These are phyloP conservation scores for Vultur gryphus DNA, from an alignment of 2,797 vertebrate genomes.

Conservation along the genomic window DNA sequence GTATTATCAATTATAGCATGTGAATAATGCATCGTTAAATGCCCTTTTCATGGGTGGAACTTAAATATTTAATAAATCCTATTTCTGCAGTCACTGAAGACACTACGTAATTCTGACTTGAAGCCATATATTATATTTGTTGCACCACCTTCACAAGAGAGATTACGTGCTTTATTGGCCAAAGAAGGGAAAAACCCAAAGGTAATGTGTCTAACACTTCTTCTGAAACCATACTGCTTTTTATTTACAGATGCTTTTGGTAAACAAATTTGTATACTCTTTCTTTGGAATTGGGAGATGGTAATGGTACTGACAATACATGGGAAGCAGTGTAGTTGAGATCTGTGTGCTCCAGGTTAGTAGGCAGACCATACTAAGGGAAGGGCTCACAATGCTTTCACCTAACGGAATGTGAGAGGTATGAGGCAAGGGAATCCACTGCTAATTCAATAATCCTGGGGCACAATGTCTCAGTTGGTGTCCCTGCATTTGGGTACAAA, in stretches of 20 bases:
- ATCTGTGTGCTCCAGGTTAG: neutral
- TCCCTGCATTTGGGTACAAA: neutral
- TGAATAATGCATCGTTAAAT: neutral
- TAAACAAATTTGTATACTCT: neutral
- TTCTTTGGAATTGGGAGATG: neutral
- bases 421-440: neutral
- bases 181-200: slow-evolving; percentile 97
- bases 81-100: slow-evolving; percentile 85
- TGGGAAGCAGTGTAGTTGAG: neutral
- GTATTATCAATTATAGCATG: neutral
- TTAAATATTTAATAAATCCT: neutral
- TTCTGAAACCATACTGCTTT: neutral
- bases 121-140: slow-evolving; percentile 99
- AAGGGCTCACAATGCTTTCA: neutral
- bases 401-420: neutral
- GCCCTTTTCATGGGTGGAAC: neutral
- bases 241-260: neutral
- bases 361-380: neutral
- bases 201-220: slow-evolving; percentile 68
- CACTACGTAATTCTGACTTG: slow-evolving; percentile 92
- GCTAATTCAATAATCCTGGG: neutral
- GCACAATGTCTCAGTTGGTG: neutral
- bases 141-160: slow-evolving; percentile 93
- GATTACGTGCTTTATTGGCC: slow-evolving; percentile 88
- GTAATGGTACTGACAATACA: neutral